phyloP scores from a whole-genome alignment of 2,888 invertebrate genomes.

The Morinoia aosen region DNA sequence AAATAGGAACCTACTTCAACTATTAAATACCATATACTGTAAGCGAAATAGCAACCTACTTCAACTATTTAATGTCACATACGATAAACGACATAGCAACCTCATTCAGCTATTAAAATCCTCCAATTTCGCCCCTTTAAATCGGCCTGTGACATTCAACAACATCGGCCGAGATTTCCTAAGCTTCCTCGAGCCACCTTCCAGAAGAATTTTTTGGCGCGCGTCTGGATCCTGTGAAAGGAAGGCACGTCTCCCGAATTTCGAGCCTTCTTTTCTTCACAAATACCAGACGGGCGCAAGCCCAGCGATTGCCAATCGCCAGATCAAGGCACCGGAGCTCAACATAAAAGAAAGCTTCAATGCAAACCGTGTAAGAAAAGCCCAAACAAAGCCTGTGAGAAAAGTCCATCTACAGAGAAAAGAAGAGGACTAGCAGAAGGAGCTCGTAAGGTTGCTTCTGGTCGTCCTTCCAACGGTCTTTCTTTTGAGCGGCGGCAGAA shows the following conservation, averaged over 20 bases:
- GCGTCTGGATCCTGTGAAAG: not conserved
- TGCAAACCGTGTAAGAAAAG: constrained; percentile 51
- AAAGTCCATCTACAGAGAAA: constrained; percentile 50
- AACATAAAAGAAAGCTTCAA: constrained; percentile 48
- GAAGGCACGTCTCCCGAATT: not conserved
- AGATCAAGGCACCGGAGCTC: constrained; percentile 25
- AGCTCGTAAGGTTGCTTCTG: constrained; percentile 48
- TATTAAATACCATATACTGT: too few species aligned
- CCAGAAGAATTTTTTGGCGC: not conserved
- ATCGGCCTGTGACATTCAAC: not conserved
- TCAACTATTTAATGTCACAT: not conserved
- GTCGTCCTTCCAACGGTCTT: constrained; percentile 49
- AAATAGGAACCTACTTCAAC: too few species aligned
- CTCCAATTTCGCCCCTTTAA: not conserved
- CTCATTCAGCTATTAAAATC: not conserved
- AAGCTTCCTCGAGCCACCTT: not conserved
- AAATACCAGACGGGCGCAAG: constrained; percentile 5
- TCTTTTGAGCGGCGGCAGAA: constrained; percentile 40
- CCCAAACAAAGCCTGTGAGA: constrained; percentile 46
- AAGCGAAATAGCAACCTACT: too few species aligned
- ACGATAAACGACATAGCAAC: too few species aligned
- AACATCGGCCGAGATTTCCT: not conserved
- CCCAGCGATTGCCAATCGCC: constrained; percentile 21
- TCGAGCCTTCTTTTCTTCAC: not conserved
- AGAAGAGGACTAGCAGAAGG: constrained; percentile 48